These are phyloP conservation scores for Pristionchus entomophagus DNA, from an alignment of 2,888 invertebrate species.

Conservation along the genomic window DNA sequence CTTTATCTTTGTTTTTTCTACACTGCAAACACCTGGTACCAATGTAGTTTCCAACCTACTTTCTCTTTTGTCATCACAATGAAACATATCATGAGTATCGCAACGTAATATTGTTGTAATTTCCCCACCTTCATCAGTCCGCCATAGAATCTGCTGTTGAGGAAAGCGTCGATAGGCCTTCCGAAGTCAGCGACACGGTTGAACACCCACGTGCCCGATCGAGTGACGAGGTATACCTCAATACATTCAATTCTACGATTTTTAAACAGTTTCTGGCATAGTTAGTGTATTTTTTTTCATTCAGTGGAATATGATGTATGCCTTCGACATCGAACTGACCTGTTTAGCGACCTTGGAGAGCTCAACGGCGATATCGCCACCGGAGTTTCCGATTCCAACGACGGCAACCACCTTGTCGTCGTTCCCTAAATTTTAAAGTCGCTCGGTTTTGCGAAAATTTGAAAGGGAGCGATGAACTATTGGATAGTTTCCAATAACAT, in stretches of 20 bases:
- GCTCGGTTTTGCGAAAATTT: background rate
- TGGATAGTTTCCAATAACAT: background rate
- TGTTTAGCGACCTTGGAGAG: constrained; percentile 76
- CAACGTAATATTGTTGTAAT: too few relatives aligned
- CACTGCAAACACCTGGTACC: too few relatives aligned
- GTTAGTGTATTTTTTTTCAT: too few relatives aligned
- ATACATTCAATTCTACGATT: background rate
- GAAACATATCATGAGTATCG: too few relatives aligned
- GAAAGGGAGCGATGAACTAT: background rate
- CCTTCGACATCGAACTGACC: constrained; percentile 54
- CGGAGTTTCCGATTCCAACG: constrained; percentile 79
- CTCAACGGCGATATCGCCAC: constrained; percentile 78
- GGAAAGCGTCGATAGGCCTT: constrained; percentile 59
- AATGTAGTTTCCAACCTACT: too few relatives aligned
- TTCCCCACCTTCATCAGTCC: background rate
- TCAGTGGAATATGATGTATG: too few relatives aligned
- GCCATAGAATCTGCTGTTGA: constrained; percentile 55
- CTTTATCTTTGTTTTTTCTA: too few relatives aligned
- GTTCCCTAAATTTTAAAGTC: constrained; percentile 61
- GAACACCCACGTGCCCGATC: constrained; percentile 79
- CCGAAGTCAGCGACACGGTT: constrained; percentile 76
- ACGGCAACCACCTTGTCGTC: constrained; percentile 77
- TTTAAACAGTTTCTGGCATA: background rate
- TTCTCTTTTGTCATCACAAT: too few relatives aligned
- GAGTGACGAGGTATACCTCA: constrained; percentile 78